phyloP scores from a whole-genome alignment of 2,888 invertebrate genomes.

The Drosophila macrothrix region DNA sequence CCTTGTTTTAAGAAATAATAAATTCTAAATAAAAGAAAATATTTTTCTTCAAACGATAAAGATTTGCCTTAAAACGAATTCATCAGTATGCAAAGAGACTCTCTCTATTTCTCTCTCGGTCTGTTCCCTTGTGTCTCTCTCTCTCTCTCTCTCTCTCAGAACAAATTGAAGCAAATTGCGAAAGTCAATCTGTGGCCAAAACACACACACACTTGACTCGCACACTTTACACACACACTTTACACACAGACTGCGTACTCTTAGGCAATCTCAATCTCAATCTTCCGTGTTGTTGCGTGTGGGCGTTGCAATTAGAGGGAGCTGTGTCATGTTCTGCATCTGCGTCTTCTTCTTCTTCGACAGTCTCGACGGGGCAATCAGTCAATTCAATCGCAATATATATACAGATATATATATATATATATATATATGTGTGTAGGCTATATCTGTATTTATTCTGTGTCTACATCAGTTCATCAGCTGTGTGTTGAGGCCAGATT shows the following conservation, averaged over 20 bases:
- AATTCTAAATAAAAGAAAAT: no score
- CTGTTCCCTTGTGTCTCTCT: no score
- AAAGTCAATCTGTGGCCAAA: slow-evolving; percentile 67
- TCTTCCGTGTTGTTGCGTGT: slow-evolving; percentile 49
- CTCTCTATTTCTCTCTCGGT: not conserved
- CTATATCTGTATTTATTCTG: not conserved
- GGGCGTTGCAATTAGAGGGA: slow-evolving; percentile 79
- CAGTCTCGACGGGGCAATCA: slow-evolving; percentile 62
- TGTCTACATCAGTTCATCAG: slow-evolving; percentile 43
- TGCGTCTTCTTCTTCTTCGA: slow-evolving; percentile 15
- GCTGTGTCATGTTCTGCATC: slow-evolving; percentile 58
- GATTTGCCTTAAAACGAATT: no score
- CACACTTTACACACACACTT: slow-evolving; percentile 33
- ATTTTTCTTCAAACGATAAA: no score
- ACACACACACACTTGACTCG: slow-evolving; percentile 32
- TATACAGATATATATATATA: not conserved
- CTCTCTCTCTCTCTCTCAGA: slow-evolving; percentile 9
- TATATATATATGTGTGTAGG: not conserved
- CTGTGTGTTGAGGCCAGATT: slow-evolving; percentile 32
- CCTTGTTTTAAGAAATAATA: no score
- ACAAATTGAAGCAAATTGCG: slow-evolving; percentile 72
- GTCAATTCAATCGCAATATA: slow-evolving; percentile 63
- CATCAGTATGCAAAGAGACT: slow-evolving; percentile 1
- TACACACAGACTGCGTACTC: slow-evolving; percentile 41
- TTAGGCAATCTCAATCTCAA: slow-evolving; percentile 69